A percentile compares a stretch with the other conserved stretches of the same genome.
Conservation (phyloP, 2,113 vertebrate species). For the Porphyrio hochstetteri region DNA sequence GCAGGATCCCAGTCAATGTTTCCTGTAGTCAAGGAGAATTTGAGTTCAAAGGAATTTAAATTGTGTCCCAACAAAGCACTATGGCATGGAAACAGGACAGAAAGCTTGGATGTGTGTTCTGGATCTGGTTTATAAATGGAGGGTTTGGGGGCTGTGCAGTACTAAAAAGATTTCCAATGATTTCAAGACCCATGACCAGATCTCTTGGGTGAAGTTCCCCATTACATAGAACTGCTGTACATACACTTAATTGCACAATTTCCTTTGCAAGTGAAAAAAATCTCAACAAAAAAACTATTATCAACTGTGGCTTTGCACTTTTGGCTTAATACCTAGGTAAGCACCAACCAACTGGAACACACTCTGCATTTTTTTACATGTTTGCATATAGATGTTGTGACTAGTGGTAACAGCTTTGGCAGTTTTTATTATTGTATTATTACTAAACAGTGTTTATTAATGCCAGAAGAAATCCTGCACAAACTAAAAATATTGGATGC, state of each 20-base stretch:
- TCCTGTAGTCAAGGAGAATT: slow-evolving; percentile 20
- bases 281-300: not conserved
- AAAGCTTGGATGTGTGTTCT: not conserved
- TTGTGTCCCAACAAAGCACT: not conserved
- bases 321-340: not conserved
- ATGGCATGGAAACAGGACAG: not conserved
- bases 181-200: not conserved
- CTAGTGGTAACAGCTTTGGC: not conserved
- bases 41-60: not conserved
- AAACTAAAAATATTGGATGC: not conserved
- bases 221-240: not conserved
- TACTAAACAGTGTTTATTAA: not conserved
- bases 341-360: not conserved
- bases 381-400: not conserved
- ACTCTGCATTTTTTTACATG: not conserved
- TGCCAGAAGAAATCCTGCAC: not conserved
- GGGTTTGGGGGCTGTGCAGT: not conserved
- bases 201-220: not conserved
- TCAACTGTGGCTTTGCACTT: not conserved
- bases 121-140: not conserved
- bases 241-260: not conserved
- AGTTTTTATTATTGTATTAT: not conserved
- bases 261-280: not conserved
- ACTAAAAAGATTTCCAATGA: not conserved
- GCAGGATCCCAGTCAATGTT: slow-evolving; percentile 12